Evolutionary conservation across 2,113 vertebrate genomes (phyloP).

Genomic region (Ptyas mucosa): DNA sequence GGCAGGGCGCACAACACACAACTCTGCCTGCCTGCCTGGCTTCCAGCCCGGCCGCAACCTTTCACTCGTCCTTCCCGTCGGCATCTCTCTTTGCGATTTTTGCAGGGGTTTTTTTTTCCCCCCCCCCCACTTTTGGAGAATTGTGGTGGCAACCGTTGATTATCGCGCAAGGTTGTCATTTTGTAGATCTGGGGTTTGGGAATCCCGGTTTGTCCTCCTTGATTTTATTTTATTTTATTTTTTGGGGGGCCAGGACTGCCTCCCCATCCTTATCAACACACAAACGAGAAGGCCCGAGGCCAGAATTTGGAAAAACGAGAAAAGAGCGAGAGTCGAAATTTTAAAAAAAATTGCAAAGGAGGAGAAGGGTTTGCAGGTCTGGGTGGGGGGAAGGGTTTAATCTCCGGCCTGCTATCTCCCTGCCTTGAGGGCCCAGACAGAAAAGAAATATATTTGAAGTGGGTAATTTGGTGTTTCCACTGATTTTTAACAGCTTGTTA

Average conservation of each 20-base stretch:
- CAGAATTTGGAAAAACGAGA: not conserved
- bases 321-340: not conserved
- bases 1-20: not conserved
- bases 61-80: not conserved
- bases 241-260: too few relatives aligned
- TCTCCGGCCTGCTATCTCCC: not conserved
- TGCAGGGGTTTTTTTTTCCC: too few relatives aligned
- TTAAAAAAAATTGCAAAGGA: not conserved
- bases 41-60: not conserved
- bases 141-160: not conserved
- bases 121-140: not conserved
- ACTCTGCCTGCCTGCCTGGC: not conserved
- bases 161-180: not conserved
- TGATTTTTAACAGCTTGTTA: not conserved
- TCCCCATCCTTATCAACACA: not conserved
- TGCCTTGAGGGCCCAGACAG: not conserved
- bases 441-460: not conserved
- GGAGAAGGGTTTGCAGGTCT: not conserved
- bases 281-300: not conserved
- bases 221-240: not conserved
- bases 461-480: not conserved
- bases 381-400: not conserved
- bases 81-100: not conserved
- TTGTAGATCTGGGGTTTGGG: not conserved
- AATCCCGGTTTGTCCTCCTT: fast-evolving